Conservation (phyloP, 1,140 invertebrate genomes). For the Caenorhabditis remanei region DNA sequence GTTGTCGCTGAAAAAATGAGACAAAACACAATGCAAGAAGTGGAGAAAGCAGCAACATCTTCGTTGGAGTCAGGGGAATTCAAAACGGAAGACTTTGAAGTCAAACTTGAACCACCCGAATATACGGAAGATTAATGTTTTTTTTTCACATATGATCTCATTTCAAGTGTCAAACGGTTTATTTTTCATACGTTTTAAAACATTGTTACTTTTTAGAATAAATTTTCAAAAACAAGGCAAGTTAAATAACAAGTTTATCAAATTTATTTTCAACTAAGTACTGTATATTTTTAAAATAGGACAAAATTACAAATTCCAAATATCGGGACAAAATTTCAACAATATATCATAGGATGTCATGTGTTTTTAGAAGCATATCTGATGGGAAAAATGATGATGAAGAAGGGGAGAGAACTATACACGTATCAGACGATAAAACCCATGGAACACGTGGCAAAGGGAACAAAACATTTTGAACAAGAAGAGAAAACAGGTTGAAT, state of each 20-base stretch:
- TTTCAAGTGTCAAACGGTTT: not conserved
- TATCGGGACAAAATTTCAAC: not conserved
- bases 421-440: constrained; percentile 41
- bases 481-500: not conserved
- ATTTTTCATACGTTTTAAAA: not conserved
- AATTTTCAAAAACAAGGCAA: no score
- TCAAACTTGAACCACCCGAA: not conserved
- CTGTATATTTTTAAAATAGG: no score
- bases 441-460: constrained; percentile 47
- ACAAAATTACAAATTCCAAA: constrained; percentile 13
- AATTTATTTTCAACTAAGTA: no score
- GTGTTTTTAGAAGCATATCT: constrained; percentile 40
- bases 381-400: not conserved
- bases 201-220: no score
- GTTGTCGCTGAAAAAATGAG: not conserved
- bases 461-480: not conserved
- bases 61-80: no score
- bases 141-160: not conserved
- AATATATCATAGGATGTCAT: constrained; percentile 27
- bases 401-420: not conserved
- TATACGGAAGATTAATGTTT: not conserved
- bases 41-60: no score
- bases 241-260: no score
- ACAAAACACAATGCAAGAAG: no score
- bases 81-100: not conserved